Evolutionary conservation across 2,797 vertebrate genomes (phyloP), one percentile per base, ranked within the genome.

Genomic region (Melopsittacus undulatus): DNA sequence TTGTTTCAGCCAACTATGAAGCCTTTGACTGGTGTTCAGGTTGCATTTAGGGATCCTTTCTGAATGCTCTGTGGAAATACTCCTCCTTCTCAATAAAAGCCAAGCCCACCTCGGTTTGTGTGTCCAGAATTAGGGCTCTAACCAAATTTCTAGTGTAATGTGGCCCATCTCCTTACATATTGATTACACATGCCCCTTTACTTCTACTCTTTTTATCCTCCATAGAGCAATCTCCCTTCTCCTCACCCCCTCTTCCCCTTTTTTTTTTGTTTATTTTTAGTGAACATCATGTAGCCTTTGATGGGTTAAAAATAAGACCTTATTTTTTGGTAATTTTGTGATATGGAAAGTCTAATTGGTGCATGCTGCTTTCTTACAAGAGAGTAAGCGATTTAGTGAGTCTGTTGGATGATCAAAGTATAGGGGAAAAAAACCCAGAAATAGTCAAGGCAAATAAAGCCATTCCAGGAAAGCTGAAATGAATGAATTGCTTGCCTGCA

Each of bases 371-470:
- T 91, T 82, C 77, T 74, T 94, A 59, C 9, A 45, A n/a, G 36
- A 87, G 26, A 56, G 19, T 49, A 82, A 63, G 54, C 0, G 26
- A 67, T 89, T 66, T 69, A 70, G 43, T 77, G 43, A 77, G 51
- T 92, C 49, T 82, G 68, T 54, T 74, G 24, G 27, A 67, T 82
- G 89, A 92, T 91, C 78, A 93, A 87, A 92, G 68, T 73, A 51
- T 13, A 68, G 62, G 78, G 81, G 30, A 7, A 42, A 43, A 67
- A 74, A 38, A 14, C 23, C 23, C 34, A 61, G 16, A 56, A 18
- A 5, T 11, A 66, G n/a, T 69, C 56, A 74, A 62, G 51, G 56
- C 46, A 92, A 87, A 78, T 69, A 69, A 82, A 84, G 52, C 46
- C 36, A 30, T 92, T 90, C 84, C 46, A 94, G 72, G 38, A 70